phyloP scores from a whole-genome alignment of 2,797 vertebrate genomes.

The Xiphophorus birchmanni region DNA sequence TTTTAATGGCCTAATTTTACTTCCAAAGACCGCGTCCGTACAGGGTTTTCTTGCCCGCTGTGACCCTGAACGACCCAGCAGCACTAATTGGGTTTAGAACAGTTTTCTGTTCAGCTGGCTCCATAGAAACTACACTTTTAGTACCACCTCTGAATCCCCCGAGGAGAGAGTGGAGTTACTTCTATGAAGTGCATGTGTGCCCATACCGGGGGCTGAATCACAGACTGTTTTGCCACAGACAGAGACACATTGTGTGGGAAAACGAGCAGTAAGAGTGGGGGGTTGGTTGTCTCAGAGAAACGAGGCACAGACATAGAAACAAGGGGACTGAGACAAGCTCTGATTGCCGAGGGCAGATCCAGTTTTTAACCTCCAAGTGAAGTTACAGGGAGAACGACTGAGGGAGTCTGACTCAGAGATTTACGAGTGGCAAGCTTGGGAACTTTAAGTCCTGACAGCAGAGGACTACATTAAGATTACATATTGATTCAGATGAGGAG shows the following conservation, averaged over 20 bases:
- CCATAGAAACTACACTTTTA: constrained; percentile 47
- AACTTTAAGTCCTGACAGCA: constrained; percentile 39
- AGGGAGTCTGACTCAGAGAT: constrained; percentile 32
- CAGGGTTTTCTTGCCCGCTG: constrained; percentile 38
- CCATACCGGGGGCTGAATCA: constrained; percentile 54
- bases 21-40: constrained; percentile 3
- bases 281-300: constrained; percentile 47
- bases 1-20: constrained; percentile 8
- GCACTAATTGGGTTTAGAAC: constrained; percentile 60
- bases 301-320: constrained; percentile 29
- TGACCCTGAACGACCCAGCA: constrained; percentile 35
- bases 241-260: constrained; percentile 55
- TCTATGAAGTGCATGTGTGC: constrained; percentile 48
- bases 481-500: constrained; percentile 69
- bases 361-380: constrained; percentile 12
- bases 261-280: constrained; percentile 23
- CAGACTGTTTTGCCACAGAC: constrained; percentile 51
- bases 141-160: constrained; percentile 40
- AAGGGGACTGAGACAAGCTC: constrained; percentile 21
- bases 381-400: constrained; percentile 12
- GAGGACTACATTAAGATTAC: constrained; percentile 40
- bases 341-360: constrained; percentile 9
- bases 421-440: constrained; percentile 21
- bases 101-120: constrained; percentile 61
- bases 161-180: constrained; percentile 39